Conservation (phyloP, 2,113 vertebrate genomes). For the human (Homo sapiens) region DNA sequence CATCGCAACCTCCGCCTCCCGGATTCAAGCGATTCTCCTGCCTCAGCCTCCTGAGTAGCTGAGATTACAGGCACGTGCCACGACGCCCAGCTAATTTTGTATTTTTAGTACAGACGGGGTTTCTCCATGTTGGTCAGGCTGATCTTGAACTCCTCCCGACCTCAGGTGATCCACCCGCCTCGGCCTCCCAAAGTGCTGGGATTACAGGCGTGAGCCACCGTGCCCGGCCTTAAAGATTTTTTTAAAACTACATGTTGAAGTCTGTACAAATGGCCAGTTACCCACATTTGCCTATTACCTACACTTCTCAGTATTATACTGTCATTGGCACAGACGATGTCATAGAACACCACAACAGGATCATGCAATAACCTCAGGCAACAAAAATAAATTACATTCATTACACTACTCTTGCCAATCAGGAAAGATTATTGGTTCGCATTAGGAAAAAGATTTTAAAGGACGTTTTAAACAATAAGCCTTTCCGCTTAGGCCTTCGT, state of each 20-base stretch:
- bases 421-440: neutral
- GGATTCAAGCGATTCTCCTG: no score
- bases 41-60: no score
- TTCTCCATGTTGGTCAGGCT: neutral
- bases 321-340: neutral
- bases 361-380: neutral
- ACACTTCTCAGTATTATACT: neutral
- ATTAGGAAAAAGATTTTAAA: conserved; percentile 6
- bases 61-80: no score
- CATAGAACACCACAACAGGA: neutral
- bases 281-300: neutral
- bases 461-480: neutral
- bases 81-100: no score
- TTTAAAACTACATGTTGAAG: neutral
- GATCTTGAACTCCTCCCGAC: neutral
- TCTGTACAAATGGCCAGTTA: neutral
- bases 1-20: no score
- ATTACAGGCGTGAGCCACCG: neutral
- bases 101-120: no score
- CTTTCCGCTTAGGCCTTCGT: neutral
- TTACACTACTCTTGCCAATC: neutral
- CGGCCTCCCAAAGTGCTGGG: neutral
- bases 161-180: neutral
- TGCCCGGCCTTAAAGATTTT: neutral
- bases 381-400: conserved; percentile 2